Conservation (phyloP, 2,888 invertebrate species). For the Chamaedrilus cognettii region DNA sequence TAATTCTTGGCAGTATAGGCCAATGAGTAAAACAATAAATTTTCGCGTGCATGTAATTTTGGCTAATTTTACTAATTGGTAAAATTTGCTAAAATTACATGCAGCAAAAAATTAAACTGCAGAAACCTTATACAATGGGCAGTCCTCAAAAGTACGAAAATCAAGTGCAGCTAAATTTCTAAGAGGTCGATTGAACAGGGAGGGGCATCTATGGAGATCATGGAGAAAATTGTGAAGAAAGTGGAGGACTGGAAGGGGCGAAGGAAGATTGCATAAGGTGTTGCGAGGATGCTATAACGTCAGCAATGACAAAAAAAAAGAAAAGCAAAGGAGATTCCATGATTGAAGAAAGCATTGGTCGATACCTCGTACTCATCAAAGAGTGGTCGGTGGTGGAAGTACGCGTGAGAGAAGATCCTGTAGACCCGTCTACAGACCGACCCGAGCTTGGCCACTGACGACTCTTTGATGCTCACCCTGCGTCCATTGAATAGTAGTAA, state of each 20-base stretch:
- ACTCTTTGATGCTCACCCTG: slow-evolving; percentile 98
- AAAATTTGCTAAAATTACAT: no score
- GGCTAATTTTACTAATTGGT: no score
- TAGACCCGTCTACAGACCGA: slow-evolving; percentile 98
- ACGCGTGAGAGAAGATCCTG: slow-evolving; percentile 99
- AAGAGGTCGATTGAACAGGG: not conserved
- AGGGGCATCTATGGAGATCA: not conserved
- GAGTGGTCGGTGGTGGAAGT: slow-evolving; percentile 94
- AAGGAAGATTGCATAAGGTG: not conserved
- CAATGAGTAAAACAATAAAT: no score
- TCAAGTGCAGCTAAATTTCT: not conserved
- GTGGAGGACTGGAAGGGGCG: not conserved
- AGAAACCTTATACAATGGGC: no score
- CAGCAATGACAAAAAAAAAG: no score
- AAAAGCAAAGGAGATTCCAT: no score
- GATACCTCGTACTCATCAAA: slow-evolving; percentile 97
- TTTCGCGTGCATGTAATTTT: no score
- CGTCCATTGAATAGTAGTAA: no score
- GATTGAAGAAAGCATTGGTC: no score
- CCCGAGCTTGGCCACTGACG: slow-evolving; percentile 96
- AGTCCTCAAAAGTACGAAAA: not conserved
- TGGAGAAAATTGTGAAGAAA: not conserved
- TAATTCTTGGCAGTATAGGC: no score
- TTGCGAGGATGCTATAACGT: no score
- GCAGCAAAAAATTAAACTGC: no score